A percentile compares a stretch with the other conserved stretches of the same genome.
Conservation (phyloP, 2,888 invertebrate genomes). For the Drosophila melanosoma region DNA sequence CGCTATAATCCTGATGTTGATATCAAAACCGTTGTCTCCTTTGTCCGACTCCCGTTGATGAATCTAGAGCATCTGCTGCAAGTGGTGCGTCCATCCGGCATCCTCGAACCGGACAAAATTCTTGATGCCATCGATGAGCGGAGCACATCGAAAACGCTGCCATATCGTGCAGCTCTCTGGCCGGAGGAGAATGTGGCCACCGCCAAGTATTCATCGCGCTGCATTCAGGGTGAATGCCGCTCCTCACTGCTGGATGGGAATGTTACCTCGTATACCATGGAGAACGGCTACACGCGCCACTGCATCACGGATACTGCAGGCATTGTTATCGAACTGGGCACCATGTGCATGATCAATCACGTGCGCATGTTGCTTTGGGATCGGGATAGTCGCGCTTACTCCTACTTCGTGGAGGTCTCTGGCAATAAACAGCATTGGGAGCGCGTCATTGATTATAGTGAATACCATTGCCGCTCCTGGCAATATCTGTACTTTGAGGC, state of each 20-base stretch:
- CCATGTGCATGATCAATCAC: conserved; percentile 96
- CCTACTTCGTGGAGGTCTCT: conserved; percentile 90
- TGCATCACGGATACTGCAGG: conserved; percentile 93
- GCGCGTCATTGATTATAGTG: conserved; percentile 95
- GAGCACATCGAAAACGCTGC: conserved; percentile 91
- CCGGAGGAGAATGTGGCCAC: conserved; percentile 97
- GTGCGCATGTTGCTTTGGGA: conserved; percentile 97
- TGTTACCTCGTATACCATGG: conserved; percentile 94
- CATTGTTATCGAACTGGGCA: conserved; percentile 93
- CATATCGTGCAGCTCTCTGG: conserved; percentile 93
- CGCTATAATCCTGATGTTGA: conserved; percentile 89
- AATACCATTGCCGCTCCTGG: conserved; percentile 97
- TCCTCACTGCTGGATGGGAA: conserved; percentile 96
- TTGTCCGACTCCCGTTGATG: conserved; percentile 94
- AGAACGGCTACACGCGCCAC: conserved; percentile 95
- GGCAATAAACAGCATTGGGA: conserved; percentile 98
- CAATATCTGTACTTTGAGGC: conserved; percentile 97
- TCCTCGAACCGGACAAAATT: conserved; percentile 95
- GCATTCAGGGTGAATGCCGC: conserved; percentile 95
- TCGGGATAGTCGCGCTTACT: conserved; percentile 90
- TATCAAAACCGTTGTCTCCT: conserved; percentile 86
- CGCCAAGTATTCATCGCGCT: conserved; percentile 91
- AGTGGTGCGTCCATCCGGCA: conserved; percentile 93
- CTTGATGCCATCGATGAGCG: conserved; percentile 97
- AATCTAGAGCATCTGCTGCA: conserved; percentile 94